A percentile compares a stretch with the other conserved stretches of the same genome.
Conservation (phyloP, 2,113 vertebrate species). For the Toxostoma redivivum region DNA sequence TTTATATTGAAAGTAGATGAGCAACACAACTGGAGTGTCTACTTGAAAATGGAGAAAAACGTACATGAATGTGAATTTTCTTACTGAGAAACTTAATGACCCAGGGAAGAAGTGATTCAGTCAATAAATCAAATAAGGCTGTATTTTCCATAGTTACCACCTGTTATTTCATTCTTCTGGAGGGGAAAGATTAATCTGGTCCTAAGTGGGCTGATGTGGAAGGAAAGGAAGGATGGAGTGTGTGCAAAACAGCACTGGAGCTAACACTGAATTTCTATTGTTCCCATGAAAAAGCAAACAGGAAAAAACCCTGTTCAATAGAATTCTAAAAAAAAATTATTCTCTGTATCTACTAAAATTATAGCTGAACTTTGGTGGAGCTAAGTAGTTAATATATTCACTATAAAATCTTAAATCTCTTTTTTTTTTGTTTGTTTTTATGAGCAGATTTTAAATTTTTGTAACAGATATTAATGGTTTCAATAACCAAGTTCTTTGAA, state of each 20-base stretch:
- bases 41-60: slow-evolving; percentile 13
- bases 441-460: not conserved
- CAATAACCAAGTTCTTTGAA: not conserved
- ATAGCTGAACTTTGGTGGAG: not conserved
- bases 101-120: not conserved
- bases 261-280: not conserved
- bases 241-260: not conserved
- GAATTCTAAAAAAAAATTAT: not conserved
- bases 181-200: not conserved
- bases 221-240: not conserved
- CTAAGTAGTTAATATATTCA: not conserved
- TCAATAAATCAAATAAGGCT: not conserved
- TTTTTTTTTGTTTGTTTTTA: not conserved
- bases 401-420: not conserved
- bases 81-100: not conserved
- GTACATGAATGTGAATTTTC: not conserved
- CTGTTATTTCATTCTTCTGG: not conserved
- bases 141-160: not conserved
- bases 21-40: not conserved
- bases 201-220: not conserved
- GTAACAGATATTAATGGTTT: not conserved
- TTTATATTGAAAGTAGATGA: not conserved
- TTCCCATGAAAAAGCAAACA: not conserved
- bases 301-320: not conserved
- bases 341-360: not conserved